Evolutionary conservation across 2,888 invertebrate species (phyloP), one percentile per base, ranked within the genome.

Genomic region (Gymnoscelis rufifasciata): DNA sequence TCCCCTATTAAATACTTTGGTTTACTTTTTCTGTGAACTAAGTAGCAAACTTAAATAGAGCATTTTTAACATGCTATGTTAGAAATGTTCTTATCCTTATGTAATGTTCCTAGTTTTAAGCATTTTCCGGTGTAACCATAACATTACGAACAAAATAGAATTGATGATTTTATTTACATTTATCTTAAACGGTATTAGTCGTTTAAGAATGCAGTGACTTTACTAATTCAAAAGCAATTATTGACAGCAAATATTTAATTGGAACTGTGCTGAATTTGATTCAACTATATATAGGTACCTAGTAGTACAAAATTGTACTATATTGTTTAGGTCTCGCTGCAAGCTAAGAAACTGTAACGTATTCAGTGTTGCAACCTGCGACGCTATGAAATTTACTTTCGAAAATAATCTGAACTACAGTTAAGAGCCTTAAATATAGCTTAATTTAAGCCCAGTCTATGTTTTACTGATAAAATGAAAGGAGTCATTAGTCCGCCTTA

Each of bases 201-300:
- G 3, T 35, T 35, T 23, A 35, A 15, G 33, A 15, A 33, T 35
- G n/a, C 19, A 45, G 49, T 49, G 49, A 44, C 49, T 49, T 49
- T 28, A 13, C 11, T 6, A 37, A 40, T 38, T 40, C 4, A 26
- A 35, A 24, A 45, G 44, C 44, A 41, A 49, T 49, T 19, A 13
- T 29, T 19, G 19, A 40, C 27, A 31, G 26, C 43, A 36, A 29
- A 29, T 27, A 30, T 35, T 11, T n/a, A 1, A 19, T 11, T 27
- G 40, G 31, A 40, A 10, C 41, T 38, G 40, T 38, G 37, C 33
- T 33, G 28, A 44, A 41, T 35, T 35, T 35, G 28, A 14, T 38
- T 7, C 13, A 27, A 26, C n/a, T 29, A 13, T 30, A 7, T 3
- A 28, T 14, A 13, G n/a, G n/a, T n/a, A n/a, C n/a, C 8, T 7